phyloP scores from a whole-genome alignment of 2,888 invertebrate species.

The Cetonia aurata region DNA sequence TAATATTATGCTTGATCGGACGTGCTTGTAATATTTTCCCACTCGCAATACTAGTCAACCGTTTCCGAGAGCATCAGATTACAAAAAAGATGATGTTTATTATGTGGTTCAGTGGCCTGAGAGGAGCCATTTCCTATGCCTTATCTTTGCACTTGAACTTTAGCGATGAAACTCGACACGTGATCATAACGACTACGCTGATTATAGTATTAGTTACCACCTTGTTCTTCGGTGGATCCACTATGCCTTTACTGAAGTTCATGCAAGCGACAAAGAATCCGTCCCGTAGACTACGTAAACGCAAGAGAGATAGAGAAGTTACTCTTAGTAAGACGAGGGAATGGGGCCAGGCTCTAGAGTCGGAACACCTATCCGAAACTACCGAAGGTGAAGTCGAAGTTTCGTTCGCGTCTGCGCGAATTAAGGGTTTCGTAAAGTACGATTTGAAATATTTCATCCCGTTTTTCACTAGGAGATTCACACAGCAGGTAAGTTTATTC shows the following conservation, averaged over 20 bases:
- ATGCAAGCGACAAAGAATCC: conserved; percentile 78
- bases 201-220: conserved; percentile 98
- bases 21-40: conserved; percentile 98
- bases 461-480: conserved; percentile 95
- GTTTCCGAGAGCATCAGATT: conserved; percentile 97
- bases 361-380: conserved; percentile 91
- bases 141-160: conserved; percentile 95
- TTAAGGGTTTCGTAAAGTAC: conserved; percentile 90
- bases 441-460: conserved; percentile 96
- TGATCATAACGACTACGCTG: conserved; percentile 97
- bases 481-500: conserved; percentile 79
- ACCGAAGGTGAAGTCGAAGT: conserved; percentile 95
- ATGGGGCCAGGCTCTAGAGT: conserved; percentile 96
- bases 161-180: conserved; percentile 93
- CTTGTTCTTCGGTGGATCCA: conserved; percentile 94
- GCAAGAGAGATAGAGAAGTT: conserved; percentile 79
- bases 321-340: conserved; percentile 98
- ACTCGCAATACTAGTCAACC: conserved; percentile 91
- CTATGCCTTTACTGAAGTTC: conserved; percentile 96
- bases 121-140: conserved; percentile 98
- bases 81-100: conserved; percentile 99
- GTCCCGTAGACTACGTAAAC: conserved; percentile 70
- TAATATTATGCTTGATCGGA: conserved; percentile 91
- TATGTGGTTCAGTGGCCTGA: conserved; percentile 98
- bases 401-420: conserved; percentile 82